Percentiles rank a stretch among this genome's conserved stretches.
Evolutionary conservation across 1,140 invertebrate genomes (phyloP).

Genomic region (Dreissena rostriformis): DNA sequence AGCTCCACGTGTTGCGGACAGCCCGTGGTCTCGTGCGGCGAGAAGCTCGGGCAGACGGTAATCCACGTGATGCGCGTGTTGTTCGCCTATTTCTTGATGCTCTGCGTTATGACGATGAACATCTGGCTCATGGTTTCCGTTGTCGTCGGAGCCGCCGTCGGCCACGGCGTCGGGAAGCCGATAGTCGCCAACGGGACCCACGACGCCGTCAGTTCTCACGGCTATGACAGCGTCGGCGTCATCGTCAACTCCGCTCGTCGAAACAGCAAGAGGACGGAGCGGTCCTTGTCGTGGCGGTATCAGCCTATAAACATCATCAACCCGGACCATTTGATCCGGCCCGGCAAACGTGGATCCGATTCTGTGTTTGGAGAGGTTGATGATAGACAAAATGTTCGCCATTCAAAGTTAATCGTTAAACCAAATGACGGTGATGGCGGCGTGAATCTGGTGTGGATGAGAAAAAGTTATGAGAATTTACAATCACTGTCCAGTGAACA

Average conservation of each 20-base stretch:
- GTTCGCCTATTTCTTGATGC: conserved; percentile 56
- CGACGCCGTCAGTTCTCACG: conserved; percentile 33
- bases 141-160: conserved; percentile 38
- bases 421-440: background rate
- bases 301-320: conserved; percentile 6
- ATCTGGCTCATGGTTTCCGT: conserved; percentile 56
- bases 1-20: conserved; percentile 29
- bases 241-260: background rate
- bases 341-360: background rate
- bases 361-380: background rate
- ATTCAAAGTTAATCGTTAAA: background rate
- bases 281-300: conserved; percentile 47
- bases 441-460: conserved; percentile 29
- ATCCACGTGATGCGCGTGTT: conserved; percentile 40
- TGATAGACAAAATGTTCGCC: background rate
- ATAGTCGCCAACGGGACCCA: conserved; percentile 31
- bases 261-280: conserved; percentile 31
- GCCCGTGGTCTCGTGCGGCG: conserved; percentile 23
- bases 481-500: background rate
- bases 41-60: conserved; percentile 40
- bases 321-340: background rate
- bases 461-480: conserved; percentile 23
- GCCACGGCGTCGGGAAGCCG: conserved; percentile 48
- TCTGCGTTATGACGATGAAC: conserved; percentile 63
- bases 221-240: conserved; percentile 8